Evolutionary conservation across 2,113 vertebrate genomes (phyloP).

Genomic region (Aythya baeri): DNA sequence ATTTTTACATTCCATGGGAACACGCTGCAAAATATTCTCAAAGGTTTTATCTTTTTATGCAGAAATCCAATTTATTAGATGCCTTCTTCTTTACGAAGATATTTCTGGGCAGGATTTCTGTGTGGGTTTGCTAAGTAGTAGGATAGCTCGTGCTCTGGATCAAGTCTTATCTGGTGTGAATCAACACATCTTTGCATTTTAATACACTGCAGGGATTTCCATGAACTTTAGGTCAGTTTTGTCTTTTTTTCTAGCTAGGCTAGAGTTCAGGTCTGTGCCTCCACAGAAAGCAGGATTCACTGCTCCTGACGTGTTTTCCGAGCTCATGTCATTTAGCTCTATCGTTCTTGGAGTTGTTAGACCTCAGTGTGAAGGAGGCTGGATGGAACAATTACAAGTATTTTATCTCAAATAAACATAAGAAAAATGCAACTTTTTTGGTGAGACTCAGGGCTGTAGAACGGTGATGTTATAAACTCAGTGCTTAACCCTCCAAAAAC

Average conservation of each 20-base stretch:
- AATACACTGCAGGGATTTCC: background rate
- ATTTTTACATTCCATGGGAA: background rate
- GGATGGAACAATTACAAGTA: background rate
- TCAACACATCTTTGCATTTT: background rate
- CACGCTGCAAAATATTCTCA: background rate
- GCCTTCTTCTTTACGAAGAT: background rate
- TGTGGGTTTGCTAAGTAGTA: background rate
- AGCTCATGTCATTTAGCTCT: background rate
- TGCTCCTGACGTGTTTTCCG: background rate
- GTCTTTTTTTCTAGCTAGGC: background rate
- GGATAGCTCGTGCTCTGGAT: background rate
- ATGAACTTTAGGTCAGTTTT: background rate
- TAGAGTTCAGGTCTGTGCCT: background rate
- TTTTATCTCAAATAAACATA: background rate
- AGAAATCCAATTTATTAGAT: slow-evolving; percentile 9
- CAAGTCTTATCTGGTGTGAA: background rate
- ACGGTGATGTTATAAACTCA: background rate
- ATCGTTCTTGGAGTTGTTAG: background rate
- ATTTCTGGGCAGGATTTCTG: background rate
- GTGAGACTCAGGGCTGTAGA: background rate
- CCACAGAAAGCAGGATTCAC: background rate
- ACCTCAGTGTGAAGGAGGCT: background rate
- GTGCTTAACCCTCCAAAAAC: background rate
- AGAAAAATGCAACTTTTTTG: too few relatives aligned
- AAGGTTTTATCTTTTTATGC: background rate